Evolutionary conservation across 1,140 invertebrate genomes (phyloP), one percentile per base, ranked within the genome.

Genomic region (Leguminivora glycinivorella): DNA sequence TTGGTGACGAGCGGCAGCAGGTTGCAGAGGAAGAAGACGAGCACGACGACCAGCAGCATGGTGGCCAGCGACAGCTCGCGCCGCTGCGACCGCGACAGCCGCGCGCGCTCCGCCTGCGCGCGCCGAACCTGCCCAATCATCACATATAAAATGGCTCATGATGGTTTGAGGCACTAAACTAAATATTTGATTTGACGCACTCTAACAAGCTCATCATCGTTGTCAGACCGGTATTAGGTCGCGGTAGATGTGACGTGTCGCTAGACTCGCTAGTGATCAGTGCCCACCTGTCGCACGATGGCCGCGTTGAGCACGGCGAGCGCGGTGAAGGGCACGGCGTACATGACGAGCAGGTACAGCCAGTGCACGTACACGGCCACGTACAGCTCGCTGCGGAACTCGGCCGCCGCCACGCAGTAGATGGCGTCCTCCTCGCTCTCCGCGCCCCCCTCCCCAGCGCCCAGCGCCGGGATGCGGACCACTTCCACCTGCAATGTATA

Each of bases 21-120:
- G 92, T 99, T 99, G 84, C 98, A 98, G n/a, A 97, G 92, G 78
- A 99, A 96, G 90, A 99, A 99, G 0, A 99, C 97, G 4, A 98
- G 94, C 0, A 99, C 98, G 1, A 99, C 97, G 76, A 96, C 97
- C 3, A 99, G 93, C 29, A 99, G 90, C 97, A 99, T 99, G 31
- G 97, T 97, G 14, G 98, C 96, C 60, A 98, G 90, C 0, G 96
- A 96, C 58, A 98, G 97, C 84, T 98, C 97, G 24, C 97, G 94
- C 68, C 95, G 94, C 81, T 98, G 96, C 22, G 96, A 93, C 24
- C 96, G 93, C 0, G 96, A 96, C 0, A 98, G 90, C 0, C 96
- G 93, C 74, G 96, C 96, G 0, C 97, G 93, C 83, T 98, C 96
- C 22, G 94, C 92, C 83, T 97, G 98, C 5, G 97, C 97, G 76